phyloP scores from a whole-genome alignment of 2,113 vertebrate species.

The Upupa epops region DNA sequence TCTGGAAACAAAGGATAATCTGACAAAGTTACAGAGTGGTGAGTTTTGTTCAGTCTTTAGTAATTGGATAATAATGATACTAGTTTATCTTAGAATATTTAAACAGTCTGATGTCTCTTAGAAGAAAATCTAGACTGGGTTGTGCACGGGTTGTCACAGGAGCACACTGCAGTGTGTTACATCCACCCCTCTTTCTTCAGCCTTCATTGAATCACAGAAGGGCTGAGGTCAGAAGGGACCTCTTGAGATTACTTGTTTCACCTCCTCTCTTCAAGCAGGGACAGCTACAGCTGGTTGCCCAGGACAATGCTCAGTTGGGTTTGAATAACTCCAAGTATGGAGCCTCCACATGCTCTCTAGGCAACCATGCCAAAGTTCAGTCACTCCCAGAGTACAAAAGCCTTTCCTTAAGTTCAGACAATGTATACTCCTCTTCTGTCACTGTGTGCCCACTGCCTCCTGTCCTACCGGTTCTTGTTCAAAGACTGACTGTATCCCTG shows the following conservation, averaged over 20 bases:
- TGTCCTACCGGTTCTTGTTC: not conserved
- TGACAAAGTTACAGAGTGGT: conserved; percentile 55
- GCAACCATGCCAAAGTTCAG: not conserved
- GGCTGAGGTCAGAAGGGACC: not conserved
- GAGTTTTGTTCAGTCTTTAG: not conserved
- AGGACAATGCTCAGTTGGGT: not conserved
- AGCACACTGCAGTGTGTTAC: not conserved
- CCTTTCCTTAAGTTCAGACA: not conserved
- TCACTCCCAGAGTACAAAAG: not conserved
- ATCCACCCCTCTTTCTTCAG: not conserved
- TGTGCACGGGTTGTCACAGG: not conserved
- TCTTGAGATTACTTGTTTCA: fast-evolving
- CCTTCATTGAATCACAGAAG: not conserved
- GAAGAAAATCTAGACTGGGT: not conserved
- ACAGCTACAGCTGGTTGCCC: not conserved
- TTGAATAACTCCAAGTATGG: not conserved
- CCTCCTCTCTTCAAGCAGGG: not conserved
- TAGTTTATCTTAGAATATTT: not conserved
- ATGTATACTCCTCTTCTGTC: not conserved
- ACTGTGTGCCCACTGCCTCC: not conserved
- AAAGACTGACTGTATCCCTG: no score
- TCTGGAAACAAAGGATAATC: conserved; percentile 42
- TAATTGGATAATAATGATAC: not conserved
- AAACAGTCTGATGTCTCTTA: not conserved
- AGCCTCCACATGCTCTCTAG: not conserved